Percentiles rank a stretch among this genome's conserved stretches.
These are phyloP conservation scores for Dromiciops gliroides DNA, from an alignment of 2,113 vertebrate species.

Conservation along the genomic window DNA sequence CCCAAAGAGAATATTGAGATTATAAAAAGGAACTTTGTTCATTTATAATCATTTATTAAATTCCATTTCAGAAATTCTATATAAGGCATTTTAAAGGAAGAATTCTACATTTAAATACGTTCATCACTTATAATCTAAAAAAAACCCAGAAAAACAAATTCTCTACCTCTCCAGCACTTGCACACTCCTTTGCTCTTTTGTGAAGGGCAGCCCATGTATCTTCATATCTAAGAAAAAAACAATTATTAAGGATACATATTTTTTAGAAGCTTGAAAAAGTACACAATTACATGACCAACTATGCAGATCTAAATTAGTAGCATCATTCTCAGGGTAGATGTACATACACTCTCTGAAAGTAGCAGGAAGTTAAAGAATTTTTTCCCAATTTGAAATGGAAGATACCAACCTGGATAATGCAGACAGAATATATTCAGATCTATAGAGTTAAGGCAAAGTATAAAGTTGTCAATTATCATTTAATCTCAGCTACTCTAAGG, in stretches of 20 bases:
- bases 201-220: constrained; percentile 91
- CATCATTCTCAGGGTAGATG: background rate
- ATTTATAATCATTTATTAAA: constrained; percentile 50
- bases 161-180: constrained; percentile 88
- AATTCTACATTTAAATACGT: background rate
- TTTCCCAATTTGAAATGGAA: constrained; percentile 8
- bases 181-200: constrained; percentile 89
- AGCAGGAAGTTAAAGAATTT: background rate
- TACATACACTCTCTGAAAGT: background rate
- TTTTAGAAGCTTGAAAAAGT: background rate
- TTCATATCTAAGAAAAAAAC: constrained; percentile 87
- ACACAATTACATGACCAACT: background rate
- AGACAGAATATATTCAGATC: background rate
- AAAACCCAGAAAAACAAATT: background rate
- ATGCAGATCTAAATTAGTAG: background rate
- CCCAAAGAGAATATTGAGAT: background rate
- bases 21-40: constrained; percentile 31
- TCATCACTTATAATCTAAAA: background rate
- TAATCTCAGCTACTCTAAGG: background rate
- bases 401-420: background rate
- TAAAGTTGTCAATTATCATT: background rate
- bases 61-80: background rate
- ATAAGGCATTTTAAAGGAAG: constrained; percentile 31
- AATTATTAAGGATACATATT: constrained; percentile 29
- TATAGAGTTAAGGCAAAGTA: background rate